Evolutionary conservation across 2,888 invertebrate genomes (phyloP).

Genomic region (Blomia tropicalis): DNA sequence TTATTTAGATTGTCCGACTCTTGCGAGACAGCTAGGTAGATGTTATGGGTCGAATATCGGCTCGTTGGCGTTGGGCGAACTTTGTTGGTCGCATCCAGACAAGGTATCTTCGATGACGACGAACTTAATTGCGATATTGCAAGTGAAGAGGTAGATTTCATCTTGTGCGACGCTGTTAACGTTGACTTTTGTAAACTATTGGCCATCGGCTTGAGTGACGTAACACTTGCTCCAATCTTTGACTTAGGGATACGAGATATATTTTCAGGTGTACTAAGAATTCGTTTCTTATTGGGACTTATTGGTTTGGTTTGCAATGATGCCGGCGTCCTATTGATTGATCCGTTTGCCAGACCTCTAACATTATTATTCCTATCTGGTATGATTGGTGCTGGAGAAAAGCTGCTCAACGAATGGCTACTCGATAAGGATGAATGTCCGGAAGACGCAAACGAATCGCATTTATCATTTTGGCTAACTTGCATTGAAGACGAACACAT

Average conservation of each 20-base stretch:
- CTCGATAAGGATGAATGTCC: neutral
- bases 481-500: neutral
- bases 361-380: constrained; percentile 9
- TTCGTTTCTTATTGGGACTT: constrained; percentile 4
- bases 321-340: neutral
- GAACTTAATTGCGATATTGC: constrained; percentile 7
- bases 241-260: constrained; percentile 3
- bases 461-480: neutral
- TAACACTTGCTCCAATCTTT: neutral
- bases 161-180: neutral
- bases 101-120: neutral
- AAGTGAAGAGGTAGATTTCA: constrained; percentile 2
- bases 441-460: neutral
- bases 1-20: neutral
- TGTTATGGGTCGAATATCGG: constrained; percentile 1
- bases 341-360: neutral
- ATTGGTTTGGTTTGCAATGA: neutral
- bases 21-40: constrained; percentile 4
- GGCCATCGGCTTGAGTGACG: neutral
- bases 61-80: neutral
- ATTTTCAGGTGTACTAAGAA: neutral
- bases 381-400: neutral
- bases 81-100: constrained; percentile 1
- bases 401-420: constrained; percentile 2
- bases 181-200: too few species aligned